Base-by-base conservation (phyloP, 30 jellyfish, hydroid and myxozoan genomes). In the Aurelia sp. region DNA sequence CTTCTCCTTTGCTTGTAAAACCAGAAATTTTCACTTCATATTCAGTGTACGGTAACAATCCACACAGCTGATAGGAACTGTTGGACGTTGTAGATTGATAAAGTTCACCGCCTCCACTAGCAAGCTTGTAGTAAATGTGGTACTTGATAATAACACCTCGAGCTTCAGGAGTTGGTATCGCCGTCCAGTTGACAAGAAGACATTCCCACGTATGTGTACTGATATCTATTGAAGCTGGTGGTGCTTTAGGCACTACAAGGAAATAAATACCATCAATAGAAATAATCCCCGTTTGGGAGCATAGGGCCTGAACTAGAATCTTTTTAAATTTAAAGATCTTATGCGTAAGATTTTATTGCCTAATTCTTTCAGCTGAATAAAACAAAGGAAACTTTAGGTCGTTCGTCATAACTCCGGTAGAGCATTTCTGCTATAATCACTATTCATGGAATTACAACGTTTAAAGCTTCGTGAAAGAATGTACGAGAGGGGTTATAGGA, bases 1-100 rank as follows among this genome's bases (percentile, higher is more conserved):
- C 91, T 53, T 67, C 74, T 19, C 91, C 91, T n/a, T 33, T 68
- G 4, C 84, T 81, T 13, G 91, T 81, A n/a, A 66, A 69, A 11
- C 84, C 91, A 18, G 78, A 69, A 59, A 81, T 81, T 33, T 47
- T 52, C 1, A 81, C 41, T 12, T 10, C 5, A 55, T 81, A 81
- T 20, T 53, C 51, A 4, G 91, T 67, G 78, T 81, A 81, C 13
- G 91, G 91, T 68, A 66, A n/a, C 35, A 81, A 40, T 20, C 84
- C 91, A 53, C 91, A 81, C 0, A 81, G 58, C 51, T 53, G 51
- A 13, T 63, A 72, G 6, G 71, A 35, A n/a, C 15, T 52, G 51
- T 67, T 58, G 17, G 91, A 48, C 20, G 72, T 19, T 20, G 67
- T 55, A 33, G 64, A 48, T 11, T 5, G 22, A 18, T 13, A 1